Evolutionary conservation across 2,888 invertebrate species (phyloP).

Genomic region (Agrotis segetum): DNA sequence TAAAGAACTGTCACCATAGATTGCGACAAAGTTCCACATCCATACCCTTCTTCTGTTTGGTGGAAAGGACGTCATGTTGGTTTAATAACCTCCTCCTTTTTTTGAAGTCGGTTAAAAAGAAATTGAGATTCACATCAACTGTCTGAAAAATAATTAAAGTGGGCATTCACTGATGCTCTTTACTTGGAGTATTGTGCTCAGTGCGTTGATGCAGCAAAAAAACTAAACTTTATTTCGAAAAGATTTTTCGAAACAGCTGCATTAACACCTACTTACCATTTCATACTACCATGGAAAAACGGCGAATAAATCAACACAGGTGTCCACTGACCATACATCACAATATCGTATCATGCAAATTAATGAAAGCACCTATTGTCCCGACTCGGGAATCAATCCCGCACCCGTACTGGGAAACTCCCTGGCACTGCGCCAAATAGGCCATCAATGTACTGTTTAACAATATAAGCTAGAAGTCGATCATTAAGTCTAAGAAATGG

Average conservation of each 20-base stretch:
- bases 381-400: slow-evolving; percentile 13
- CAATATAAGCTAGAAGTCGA: slow-evolving; percentile 39
- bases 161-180: too few species aligned
- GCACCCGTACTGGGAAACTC: slow-evolving; percentile 11
- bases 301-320: background rate
- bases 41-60: too few species aligned
- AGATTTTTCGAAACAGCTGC: background rate
- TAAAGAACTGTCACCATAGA: too few species aligned
- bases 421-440: slow-evolving; percentile 48
- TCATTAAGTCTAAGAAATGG: slow-evolving; percentile 29
- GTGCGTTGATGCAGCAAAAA: too few species aligned
- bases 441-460: slow-evolving; percentile 17
- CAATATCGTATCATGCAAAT: slow-evolving; percentile 34
- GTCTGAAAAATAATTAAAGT: too few species aligned
- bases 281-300: background rate
- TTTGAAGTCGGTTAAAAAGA: too few species aligned
- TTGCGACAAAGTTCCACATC: too few species aligned
- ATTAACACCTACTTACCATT: too few species aligned
- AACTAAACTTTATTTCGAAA: background rate
- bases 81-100: too few species aligned
- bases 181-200: too few species aligned
- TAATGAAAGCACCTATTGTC: slow-evolving; percentile 44
- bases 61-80: too few species aligned
- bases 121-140: too few species aligned
- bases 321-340: background rate